Base-by-base conservation (phyloP, 2,797 vertebrate genomes). In the Microchirus variegatus region DNA sequence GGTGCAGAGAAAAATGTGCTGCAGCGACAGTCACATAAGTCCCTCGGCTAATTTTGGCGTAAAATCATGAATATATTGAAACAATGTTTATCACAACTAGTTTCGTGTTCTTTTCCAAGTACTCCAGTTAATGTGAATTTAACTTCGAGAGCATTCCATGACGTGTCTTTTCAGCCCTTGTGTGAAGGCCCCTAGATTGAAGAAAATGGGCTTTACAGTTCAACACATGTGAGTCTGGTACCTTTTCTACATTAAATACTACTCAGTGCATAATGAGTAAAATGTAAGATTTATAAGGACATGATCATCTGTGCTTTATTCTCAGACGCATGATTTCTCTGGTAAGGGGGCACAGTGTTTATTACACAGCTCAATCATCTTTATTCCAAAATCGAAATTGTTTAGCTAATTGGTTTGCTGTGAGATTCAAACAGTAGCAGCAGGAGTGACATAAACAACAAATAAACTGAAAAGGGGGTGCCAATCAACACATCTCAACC, bases 401-500 rank as follows among this genome's bases (percentile, higher is more conserved):
- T 79, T 60, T n/a, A 31, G 59, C 71, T 82, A 87, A 86, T 86
- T 89, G 57, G 74, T 73, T 76, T 70, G 31, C 71, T 0, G 59
- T 64, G 63, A 59, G 54, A 77, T 84, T 72, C 60, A 76, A 75
- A 78, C 59, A 50, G 53, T 59, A 60, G 60, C 74, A 82, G 61
- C 76, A 72, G 58, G 67, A 68, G 53, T 67, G 71, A 86, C 69
- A 80, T 47, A 76, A 86, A 84, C 68, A 84, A 78, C 64, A 80
- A 77, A 79, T 46, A 75, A 50, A 77, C 59, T 66, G 66, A 77
- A 75, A 80, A 67, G 62, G 70, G 37, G 57, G 59, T 73, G 76
- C 72, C 87, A 80, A 81, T 87, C 82, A 83, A 42, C 59, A 59
- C 74, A 77, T 77, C 75, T 83, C 73, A 70, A 54, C 63, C 68